Base-by-base conservation (phyloP, 2,888 invertebrate genomes). In the Agrilus cyanescens region DNA sequence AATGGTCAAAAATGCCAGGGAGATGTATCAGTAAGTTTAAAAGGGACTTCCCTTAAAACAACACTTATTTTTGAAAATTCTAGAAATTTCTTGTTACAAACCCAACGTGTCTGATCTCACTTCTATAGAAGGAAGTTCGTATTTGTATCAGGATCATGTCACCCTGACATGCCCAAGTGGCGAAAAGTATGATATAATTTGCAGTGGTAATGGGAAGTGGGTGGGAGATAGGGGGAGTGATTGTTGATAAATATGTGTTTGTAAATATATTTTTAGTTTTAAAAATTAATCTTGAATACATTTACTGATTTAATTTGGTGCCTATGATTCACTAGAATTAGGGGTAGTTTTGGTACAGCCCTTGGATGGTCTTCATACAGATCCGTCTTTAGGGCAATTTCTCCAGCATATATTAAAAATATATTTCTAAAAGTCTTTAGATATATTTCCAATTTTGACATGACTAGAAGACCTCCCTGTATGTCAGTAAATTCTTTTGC, bases 71-170 rank as follows among this genome's bases (percentile, higher is more conserved):
- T 39, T 42, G 38, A 39, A 16, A 29, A 38, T 55, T 54, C 18
- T 47, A 74, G 73, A 62, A 60, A 65, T 71, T 45, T 71, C 72
- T 0, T 74, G 74, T 50, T 66, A 66, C 16, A 70, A 70, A 50
- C 74, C 74, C n/a, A 57, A 54, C 32, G 55, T 71, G 12, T 50
- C 61, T 4, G 46, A 56, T 16, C 61, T 60, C n/a, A 65, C 68
- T 12, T 58, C 54, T 32, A 60, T 73, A 8, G 53, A 60, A 35
- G 73, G 72, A 15, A 63, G 62, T 37, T 73, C 72, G 1, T 74
- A 71, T 54, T 56, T 73, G 8, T 73, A 58, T 53, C 63, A 67
- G 47, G 71, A 72, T 53, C 58, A 61, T 45, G 55, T 74, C 12
- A 59, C 52, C 10, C 55, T 73, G 32, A 60, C 55, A 20, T 73